phyloP scores from a whole-genome alignment of 2,888 invertebrate genomes.

The Nomada ferruginata region DNA sequence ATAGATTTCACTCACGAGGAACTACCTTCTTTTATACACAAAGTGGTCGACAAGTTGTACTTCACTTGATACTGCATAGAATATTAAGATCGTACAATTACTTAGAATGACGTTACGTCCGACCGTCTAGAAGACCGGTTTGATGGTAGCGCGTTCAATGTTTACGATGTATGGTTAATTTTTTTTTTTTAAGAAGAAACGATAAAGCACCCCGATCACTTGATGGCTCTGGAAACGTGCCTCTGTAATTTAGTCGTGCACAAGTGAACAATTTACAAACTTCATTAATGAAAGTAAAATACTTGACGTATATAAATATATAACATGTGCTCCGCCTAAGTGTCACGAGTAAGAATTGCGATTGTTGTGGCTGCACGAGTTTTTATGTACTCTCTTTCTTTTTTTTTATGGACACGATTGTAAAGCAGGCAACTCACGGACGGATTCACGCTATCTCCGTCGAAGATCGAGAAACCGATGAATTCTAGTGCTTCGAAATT shows the following conservation, averaged over 20 bases:
- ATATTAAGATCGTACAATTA: slow-evolving; percentile 41
- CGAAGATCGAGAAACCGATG: slow-evolving; percentile 63
- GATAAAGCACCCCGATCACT: slow-evolving; percentile 41
- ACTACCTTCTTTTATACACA: slow-evolving; percentile 22
- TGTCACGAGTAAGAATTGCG: slow-evolving; percentile 43
- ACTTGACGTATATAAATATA: slow-evolving; percentile 40
- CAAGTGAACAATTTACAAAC: slow-evolving; percentile 45
- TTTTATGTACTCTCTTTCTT: slow-evolving; percentile 40
- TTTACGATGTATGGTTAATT: slow-evolving; percentile 23
- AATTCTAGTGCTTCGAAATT: slow-evolving; percentile 39
- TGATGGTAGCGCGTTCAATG: slow-evolving; percentile 28
- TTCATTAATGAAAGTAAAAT: slow-evolving; percentile 57
- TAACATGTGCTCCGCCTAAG: slow-evolving; percentile 54
- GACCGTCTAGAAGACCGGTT: slow-evolving; percentile 30
- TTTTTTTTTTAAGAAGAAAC: slow-evolving; percentile 21
- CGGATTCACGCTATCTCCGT: slow-evolving; percentile 44
- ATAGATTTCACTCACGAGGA: slow-evolving; percentile 17
- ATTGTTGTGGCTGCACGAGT: slow-evolving; percentile 60
- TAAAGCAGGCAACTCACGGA: slow-evolving; percentile 55
- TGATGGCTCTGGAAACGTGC: slow-evolving; percentile 31
- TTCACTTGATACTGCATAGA: slow-evolving; percentile 34
- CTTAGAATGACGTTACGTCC: slow-evolving; percentile 45
- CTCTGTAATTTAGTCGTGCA: slow-evolving; percentile 56
- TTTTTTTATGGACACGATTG: slow-evolving; percentile 44
- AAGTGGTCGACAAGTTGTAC: slow-evolving; percentile 14